Conservation (phyloP, 1,140 invertebrate species). For the Acromyrmex charruanus region DNA sequence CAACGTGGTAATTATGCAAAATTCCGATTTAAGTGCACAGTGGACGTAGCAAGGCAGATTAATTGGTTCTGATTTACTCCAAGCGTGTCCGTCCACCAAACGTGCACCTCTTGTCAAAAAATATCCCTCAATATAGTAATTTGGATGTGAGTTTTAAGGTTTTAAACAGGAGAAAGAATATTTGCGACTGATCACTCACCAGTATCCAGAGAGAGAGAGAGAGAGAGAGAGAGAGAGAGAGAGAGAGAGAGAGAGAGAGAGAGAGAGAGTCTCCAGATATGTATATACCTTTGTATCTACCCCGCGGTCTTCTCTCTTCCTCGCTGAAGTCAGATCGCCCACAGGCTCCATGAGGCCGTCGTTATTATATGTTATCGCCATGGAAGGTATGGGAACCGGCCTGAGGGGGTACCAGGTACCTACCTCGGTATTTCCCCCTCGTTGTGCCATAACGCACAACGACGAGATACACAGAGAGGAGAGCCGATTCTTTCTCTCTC, state of each 20-base stretch:
- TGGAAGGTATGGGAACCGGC: slow-evolving; percentile 85
- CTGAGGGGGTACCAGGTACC: slow-evolving; percentile 79
- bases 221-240: no score
- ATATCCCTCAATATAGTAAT: no score
- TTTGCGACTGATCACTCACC: no score
- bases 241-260: not conserved
- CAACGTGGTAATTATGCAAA: no score
- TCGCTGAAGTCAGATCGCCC: slow-evolving; percentile 79
- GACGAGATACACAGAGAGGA: slow-evolving; percentile 73
- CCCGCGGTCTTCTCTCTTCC: slow-evolving; percentile 73
- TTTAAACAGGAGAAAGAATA: no score
- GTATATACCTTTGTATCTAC: slow-evolving; percentile 67
- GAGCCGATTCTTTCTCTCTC: slow-evolving; percentile 66
- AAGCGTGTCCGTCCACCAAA: no score
- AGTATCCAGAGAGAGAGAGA: no score
- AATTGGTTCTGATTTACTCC: no score
- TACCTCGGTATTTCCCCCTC: slow-evolving; percentile 76
- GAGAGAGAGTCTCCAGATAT: slow-evolving; percentile 17
- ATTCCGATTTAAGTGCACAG: no score
- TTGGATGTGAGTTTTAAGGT: no score
- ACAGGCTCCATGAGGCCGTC: slow-evolving; percentile 78
- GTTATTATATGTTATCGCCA: slow-evolving; percentile 83
- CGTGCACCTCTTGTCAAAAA: no score
- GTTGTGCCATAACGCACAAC: slow-evolving; percentile 81
- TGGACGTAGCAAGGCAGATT: no score